phyloP scores from a whole-genome alignment of 2,113 vertebrate genomes.

The Ariopsis seemanni region DNA sequence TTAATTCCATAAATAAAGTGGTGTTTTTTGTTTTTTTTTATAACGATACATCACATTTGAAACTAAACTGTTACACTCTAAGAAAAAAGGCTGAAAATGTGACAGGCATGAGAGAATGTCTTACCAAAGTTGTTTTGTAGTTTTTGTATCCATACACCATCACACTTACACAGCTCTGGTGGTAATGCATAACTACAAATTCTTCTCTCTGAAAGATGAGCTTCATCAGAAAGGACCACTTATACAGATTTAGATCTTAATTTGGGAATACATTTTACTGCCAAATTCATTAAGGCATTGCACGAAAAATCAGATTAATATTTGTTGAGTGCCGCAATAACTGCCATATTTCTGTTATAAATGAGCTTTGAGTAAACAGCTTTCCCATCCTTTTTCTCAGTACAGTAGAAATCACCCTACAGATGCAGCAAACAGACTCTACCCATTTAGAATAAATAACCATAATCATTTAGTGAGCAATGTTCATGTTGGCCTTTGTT shows the following conservation, averaged over 20 bases:
- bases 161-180: background rate
- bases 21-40: background rate
- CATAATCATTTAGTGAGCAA: background rate
- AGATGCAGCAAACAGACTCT: background rate
- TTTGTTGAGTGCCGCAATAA: background rate
- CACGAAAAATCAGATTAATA: background rate
- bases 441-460: background rate
- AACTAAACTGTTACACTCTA: background rate
- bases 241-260: background rate
- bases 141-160: background rate
- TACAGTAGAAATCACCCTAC: background rate
- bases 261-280: slow-evolving; percentile 1
- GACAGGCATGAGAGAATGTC: background rate
- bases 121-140: background rate
- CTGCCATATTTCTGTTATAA: background rate
- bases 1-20: background rate
- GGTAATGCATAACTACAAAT: background rate
- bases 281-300: background rate
- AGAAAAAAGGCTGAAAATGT: background rate
- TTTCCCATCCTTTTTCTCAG: background rate
- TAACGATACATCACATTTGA: background rate
- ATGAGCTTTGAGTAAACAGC: background rate
- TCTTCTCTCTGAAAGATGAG: background rate
- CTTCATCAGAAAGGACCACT: background rate
- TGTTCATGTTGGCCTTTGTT: background rate